Percentiles rank a stretch among this genome's conserved stretches.
Conservation (phyloP, 2,888 invertebrate genomes). For the Ernsta delagoae region DNA sequence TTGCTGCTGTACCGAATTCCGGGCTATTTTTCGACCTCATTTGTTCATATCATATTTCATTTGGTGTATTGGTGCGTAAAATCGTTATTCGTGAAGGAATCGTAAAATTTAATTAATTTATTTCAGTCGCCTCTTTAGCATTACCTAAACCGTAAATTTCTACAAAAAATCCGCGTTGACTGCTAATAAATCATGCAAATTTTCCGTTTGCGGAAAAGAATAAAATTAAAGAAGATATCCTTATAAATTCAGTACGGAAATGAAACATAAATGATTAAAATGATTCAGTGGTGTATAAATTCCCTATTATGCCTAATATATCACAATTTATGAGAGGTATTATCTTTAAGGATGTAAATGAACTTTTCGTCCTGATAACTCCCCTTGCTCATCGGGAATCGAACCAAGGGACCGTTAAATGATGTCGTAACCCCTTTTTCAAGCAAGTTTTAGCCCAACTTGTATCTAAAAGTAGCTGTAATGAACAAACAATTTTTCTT, state of each 20-base stretch:
- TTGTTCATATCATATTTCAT: not conserved
- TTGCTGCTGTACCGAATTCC: not conserved
- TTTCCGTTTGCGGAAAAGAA: conserved; percentile 38
- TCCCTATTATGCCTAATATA: not conserved
- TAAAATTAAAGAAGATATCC: conserved; percentile 41
- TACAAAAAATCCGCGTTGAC: conserved; percentile 44
- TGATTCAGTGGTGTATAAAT: conserved; percentile 4
- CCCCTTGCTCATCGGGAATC: no score
- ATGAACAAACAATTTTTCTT: not conserved
- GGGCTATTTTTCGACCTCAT: not conserved
- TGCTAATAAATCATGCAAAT: conserved; percentile 51
- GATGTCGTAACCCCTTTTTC: no score
- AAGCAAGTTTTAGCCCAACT: no score
- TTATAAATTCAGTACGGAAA: conserved; percentile 34
- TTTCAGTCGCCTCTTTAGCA: conserved; percentile 41
- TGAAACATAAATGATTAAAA: conserved; percentile 37
- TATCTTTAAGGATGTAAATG: no score
- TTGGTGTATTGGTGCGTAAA: not conserved
- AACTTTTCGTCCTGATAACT: not conserved
- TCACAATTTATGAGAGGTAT: conserved; percentile 7
- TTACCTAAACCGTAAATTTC: conserved; percentile 42
- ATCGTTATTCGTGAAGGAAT: not conserved
- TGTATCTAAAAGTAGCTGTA: no score
- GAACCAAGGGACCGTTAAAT: no score
- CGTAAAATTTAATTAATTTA: conserved; percentile 45